These are phyloP conservation scores for Sycophila texana DNA, from an alignment of 2,888 invertebrate species.

Conservation along the genomic window DNA sequence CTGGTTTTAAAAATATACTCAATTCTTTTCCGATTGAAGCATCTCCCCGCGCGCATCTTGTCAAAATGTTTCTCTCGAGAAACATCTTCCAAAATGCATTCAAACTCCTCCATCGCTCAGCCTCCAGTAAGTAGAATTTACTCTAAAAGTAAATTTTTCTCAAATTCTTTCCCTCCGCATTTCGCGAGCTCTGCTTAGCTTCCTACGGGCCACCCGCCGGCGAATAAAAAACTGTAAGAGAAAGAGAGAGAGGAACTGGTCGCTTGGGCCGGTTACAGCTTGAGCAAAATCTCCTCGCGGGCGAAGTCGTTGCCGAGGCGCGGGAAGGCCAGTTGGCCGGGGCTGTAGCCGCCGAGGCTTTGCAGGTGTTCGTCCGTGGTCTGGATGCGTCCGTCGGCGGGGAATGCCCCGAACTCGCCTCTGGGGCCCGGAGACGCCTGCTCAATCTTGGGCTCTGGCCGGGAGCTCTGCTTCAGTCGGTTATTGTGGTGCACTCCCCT, in stretches of 20 bases:
- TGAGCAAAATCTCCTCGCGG: constrained; percentile 52
- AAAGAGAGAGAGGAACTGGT: constrained; percentile 7
- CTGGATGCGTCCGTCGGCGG: constrained; percentile 13
- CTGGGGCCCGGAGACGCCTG: constrained; percentile 8
- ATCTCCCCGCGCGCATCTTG: too few species aligned
- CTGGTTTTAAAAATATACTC: too few species aligned
- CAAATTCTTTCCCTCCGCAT: too few species aligned
- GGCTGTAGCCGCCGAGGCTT: constrained; percentile 17
- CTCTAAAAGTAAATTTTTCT: too few species aligned
- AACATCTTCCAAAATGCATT: too few species aligned
- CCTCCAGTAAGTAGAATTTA: too few species aligned
- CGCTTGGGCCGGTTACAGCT: constrained; percentile 5
- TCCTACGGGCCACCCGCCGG: too few species aligned
- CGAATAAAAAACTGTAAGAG: background rate
- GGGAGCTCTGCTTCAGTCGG: background rate
- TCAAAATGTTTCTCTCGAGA: too few species aligned
- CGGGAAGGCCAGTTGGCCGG: constrained; percentile 27
- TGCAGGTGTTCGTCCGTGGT: constrained; percentile 36
- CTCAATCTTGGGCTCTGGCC: constrained; percentile 1
- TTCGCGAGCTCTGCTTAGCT: too few species aligned
- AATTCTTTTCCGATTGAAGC: too few species aligned
- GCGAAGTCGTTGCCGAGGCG: constrained; percentile 45
- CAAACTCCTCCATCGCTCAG: too few species aligned
- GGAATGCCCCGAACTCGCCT: constrained; percentile 28
- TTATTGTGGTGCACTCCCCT: constrained; percentile 10